Evolutionary conservation across 2,113 vertebrate species (phyloP), one percentile per base, ranked within the genome.

Genomic region (Macquaria ambigua): DNA sequence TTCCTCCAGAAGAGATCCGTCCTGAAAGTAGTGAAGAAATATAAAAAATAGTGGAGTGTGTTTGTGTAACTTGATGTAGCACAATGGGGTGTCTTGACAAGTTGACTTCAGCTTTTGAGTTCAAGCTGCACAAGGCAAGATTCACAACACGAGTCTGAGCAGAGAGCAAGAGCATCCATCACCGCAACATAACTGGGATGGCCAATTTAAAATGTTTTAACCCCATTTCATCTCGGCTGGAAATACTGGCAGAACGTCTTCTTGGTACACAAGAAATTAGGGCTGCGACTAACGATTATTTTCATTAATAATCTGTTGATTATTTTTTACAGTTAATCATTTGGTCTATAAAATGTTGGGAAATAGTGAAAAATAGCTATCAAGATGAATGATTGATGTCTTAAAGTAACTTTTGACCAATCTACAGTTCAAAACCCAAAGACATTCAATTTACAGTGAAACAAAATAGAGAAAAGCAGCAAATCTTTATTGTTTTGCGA

Each of bases 81-180:
- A 52, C 69, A 81, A n/a, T n/a, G 0, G 1, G 20, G 1, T 12
- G 43, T 43, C 9, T 62, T 39, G 62, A 64, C 31, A 43, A 62
- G 39, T 8, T 16, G 41, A 48, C 76, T 81, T 69, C 23, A 69
- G 0, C 69, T 82, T 79, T 48, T 58, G 23, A 52, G 62, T 39
- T 67, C 21, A 62, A 46, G 58, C 6, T 20, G 31, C 55, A 14
- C 20, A 25, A 55, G 5, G 16, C 55, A 21, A 69, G 59, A 31
- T 31, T 31, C 28, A 31, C 28, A 53, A 34, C 21, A 28, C 63
- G 70, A 39, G 52, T 46, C 46, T 50, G n/a, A 53, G 56, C 43
- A 20, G 15, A 34, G 50, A 31, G 39, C 21, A 18, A 21, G 5
- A 34, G 31, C 39, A 53, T 2, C 21, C 41, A 23, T 28, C 34